Conservation (phyloP, 2,113 vertebrate genomes). For the Alaudala cheleensis region DNA sequence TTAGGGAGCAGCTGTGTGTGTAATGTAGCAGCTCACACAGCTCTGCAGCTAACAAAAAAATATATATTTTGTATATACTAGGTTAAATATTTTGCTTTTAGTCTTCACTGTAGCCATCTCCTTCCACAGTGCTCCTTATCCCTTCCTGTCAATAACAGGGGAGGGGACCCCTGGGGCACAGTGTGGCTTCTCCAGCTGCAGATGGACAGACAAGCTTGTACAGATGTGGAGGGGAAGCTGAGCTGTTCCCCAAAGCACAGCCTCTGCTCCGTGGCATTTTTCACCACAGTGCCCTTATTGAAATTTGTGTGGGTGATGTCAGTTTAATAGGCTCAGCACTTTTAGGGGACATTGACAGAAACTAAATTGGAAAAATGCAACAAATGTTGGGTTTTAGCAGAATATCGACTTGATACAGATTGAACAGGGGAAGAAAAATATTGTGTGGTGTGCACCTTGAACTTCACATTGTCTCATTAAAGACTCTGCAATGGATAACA, state of each 20-base stretch:
- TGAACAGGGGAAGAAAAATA: constrained; percentile 70
- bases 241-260: constrained; percentile 24
- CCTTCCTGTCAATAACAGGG: not conserved
- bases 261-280: not conserved
- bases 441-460: constrained; percentile 55
- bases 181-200: not conserved
- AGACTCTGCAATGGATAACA: constrained; percentile 51
- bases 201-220: not conserved
- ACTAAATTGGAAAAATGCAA: constrained; percentile 76
- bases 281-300: constrained; percentile 47
- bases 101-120: not conserved
- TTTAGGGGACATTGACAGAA: constrained; percentile 73
- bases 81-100: not conserved
- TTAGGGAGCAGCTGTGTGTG: not conserved
- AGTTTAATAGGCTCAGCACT: constrained; percentile 74
- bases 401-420: constrained; percentile 76
- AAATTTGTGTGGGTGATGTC: constrained; percentile 67
- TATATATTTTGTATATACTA: too few relatives aligned
- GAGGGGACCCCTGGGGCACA: not conserved
- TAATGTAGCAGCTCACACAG: not conserved
- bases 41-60: not conserved
- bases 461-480: constrained; percentile 74
- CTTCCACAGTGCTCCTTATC: not conserved
- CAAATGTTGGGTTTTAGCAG: constrained; percentile 71
- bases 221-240: not conserved